Conservation (phyloP, 2,113 vertebrate genomes). For the Gambusia holbrooki region DNA sequence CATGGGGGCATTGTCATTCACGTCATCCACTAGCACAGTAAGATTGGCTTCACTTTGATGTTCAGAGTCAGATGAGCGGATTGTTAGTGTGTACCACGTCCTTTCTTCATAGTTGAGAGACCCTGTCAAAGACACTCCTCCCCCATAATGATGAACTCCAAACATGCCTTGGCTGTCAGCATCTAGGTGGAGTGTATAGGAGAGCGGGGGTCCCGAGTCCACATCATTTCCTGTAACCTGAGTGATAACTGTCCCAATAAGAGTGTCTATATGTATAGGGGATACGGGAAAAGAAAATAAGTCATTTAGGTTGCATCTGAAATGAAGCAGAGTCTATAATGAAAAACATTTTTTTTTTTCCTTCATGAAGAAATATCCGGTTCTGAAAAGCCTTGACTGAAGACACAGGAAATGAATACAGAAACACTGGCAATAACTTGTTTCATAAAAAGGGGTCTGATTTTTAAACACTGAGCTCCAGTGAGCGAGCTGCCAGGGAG, state of each 20-base stretch:
- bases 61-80: slow-evolving; percentile 87
- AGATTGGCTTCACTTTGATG: slow-evolving; percentile 90
- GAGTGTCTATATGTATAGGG: slow-evolving; percentile 74
- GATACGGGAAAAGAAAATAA: slow-evolving; percentile 34
- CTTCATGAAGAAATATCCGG: slow-evolving; percentile 42
- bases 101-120: slow-evolving; percentile 86
- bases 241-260: slow-evolving; percentile 92
- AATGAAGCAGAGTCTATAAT: slow-evolving; percentile 6
- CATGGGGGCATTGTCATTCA: slow-evolving; percentile 90
- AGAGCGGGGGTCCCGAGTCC: slow-evolving; percentile 90
- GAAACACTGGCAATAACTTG: slow-evolving; percentile 58
- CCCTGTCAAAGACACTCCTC: slow-evolving; percentile 83
- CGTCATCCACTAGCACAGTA: slow-evolving; percentile 89
- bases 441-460: slow-evolving; percentile 67
- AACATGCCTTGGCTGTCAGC: slow-evolving; percentile 81
- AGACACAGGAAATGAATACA: slow-evolving; percentile 72
- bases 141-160: slow-evolving; percentile 88
- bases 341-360: neutral
- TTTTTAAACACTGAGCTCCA: slow-evolving; percentile 54
- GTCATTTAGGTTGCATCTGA: slow-evolving; percentile 25
- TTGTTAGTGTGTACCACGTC: slow-evolving; percentile 84
- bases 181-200: slow-evolving; percentile 86
- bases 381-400: slow-evolving; percentile 50
- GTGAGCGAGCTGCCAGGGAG: slow-evolving; percentile 47
- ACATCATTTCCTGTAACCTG: slow-evolving; percentile 97